Evolutionary conservation across 2,888 invertebrate species (phyloP), one percentile per base, ranked within the genome.

Genomic region (Limenitis camilla): DNA sequence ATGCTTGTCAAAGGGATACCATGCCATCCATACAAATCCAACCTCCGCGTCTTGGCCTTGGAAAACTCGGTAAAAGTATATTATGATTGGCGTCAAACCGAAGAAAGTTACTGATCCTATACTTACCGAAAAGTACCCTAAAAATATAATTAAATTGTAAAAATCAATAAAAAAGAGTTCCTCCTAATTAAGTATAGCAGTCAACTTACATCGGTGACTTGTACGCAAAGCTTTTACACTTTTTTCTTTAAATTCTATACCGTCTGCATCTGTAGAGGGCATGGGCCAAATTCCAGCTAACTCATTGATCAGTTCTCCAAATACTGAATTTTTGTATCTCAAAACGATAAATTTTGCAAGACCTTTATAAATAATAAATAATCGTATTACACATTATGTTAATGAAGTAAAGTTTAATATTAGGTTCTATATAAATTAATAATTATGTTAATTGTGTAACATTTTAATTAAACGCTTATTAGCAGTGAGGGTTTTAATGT

Each of bases 1-100:
- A 48, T 74, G 66, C 64, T 84, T 87, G 61, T 87, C 81, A 53
- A 86, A 87, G 5, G 87, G 87, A 48, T 87, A 87, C 87, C 87
- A 85, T 2, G 82, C 81, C 19, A 71, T 66, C 87, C 87, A 87
- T 11, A 86, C 78, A 50, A 67, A 83, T 53, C 84, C 87, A 5
- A 87, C 58, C 30, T 62, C 51, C 0, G 72, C 68, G 4, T 76
- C 68, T 28, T 69, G 67, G 5, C 69, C 71, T 35, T 68, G 70
- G 66, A 71, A 68, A 46, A 62, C 46, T 38, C 67, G 64, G 63
- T 76, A 83, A 5, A 76, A 62, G 59, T 78, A 82, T 1, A 78
- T 56, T 5, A 59, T 67, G 39, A 85, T 76, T 2, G 86, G 86
- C 0, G 87, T 86, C 49, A 82, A 45, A 58, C 78, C 81, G 65